Evolutionary conservation across 2,888 invertebrate genomes (phyloP).

Genomic region (Orthosia cruda): DNA sequence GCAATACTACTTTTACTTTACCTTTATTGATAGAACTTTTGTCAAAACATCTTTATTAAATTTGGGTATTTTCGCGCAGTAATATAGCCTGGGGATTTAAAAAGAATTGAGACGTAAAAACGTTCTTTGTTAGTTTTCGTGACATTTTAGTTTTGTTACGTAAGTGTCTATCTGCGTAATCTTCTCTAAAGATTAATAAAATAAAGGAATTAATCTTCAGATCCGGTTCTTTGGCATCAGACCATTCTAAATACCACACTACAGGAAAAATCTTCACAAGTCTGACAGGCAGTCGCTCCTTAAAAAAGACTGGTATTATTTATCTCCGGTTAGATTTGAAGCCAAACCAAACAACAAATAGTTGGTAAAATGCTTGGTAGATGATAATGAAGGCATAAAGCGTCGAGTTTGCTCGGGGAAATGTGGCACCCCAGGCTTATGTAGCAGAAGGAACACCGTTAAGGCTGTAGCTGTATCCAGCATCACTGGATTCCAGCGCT

Average conservation of each 20-base stretch:
- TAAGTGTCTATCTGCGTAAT: constrained; percentile 24
- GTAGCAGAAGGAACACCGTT: too few species aligned
- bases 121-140: constrained; percentile 14
- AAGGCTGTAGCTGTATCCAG: too few species aligned
- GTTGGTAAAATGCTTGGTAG: too few species aligned
- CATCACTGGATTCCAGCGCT: too few species aligned
- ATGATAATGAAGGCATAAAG: too few species aligned
- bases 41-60: constrained; percentile 58
- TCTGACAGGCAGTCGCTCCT: neutral
- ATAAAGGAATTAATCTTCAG: neutral
- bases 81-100: constrained; percentile 33
- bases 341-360: too few species aligned
- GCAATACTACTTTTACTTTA: constrained; percentile 52
- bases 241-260: neutral
- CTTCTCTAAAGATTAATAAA: neutral
- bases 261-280: neutral
- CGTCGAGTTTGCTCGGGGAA: too few species aligned
- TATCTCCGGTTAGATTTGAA: too few species aligned
- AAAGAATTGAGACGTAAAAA: constrained; percentile 36
- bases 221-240: constrained; percentile 13
- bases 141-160: constrained; percentile 37
- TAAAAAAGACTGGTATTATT: too few species aligned
- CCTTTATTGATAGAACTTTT: constrained; percentile 56
- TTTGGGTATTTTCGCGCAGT: constrained; percentile 48
- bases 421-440: too few species aligned